Conservation (phyloP, 2,113 vertebrate species). For the Pipa parva region DNA sequence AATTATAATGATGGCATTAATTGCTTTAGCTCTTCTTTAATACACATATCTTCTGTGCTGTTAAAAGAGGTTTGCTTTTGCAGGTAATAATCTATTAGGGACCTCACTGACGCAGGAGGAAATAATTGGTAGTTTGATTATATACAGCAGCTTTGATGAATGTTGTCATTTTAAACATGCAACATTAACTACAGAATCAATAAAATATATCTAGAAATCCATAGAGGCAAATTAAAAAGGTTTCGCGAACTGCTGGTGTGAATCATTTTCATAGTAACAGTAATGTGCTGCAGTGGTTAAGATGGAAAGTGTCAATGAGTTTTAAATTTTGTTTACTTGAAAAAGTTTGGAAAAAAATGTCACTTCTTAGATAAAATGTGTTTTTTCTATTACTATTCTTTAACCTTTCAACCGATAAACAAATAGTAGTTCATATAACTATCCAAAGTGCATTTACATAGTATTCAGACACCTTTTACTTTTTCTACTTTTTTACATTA, state of each 20-base stretch:
- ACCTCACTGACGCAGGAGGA: too few species aligned
- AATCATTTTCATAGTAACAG: slow-evolving; percentile 2
- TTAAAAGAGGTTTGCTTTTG: too few species aligned
- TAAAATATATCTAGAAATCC: slow-evolving; percentile 6
- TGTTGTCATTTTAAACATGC: slow-evolving; percentile 10
- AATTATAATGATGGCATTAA: too few species aligned
- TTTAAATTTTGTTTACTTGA: slow-evolving; percentile 9
- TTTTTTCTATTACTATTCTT: background rate
- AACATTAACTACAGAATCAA: slow-evolving; percentile 29
- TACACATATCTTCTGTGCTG: too few species aligned
- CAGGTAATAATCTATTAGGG: too few species aligned
- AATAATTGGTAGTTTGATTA: background rate
- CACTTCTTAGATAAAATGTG: slow-evolving; percentile 23
- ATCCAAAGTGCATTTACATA: too few species aligned
- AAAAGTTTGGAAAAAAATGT: slow-evolving; percentile 14
- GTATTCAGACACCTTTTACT: too few species aligned
- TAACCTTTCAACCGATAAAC: too few species aligned
- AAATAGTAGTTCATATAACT: too few species aligned
- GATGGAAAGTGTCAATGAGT: slow-evolving; percentile 16
- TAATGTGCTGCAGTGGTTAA: slow-evolving; percentile 11
- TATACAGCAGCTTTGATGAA: slow-evolving; percentile 3
- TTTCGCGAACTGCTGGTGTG: slow-evolving; percentile 16
- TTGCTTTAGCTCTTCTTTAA: too few species aligned
- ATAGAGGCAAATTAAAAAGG: slow-evolving; percentile 4
- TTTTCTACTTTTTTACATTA: too few species aligned